phyloP scores from a whole-genome alignment of 2,888 invertebrate species.

The Temnothorax unifasciatus region DNA sequence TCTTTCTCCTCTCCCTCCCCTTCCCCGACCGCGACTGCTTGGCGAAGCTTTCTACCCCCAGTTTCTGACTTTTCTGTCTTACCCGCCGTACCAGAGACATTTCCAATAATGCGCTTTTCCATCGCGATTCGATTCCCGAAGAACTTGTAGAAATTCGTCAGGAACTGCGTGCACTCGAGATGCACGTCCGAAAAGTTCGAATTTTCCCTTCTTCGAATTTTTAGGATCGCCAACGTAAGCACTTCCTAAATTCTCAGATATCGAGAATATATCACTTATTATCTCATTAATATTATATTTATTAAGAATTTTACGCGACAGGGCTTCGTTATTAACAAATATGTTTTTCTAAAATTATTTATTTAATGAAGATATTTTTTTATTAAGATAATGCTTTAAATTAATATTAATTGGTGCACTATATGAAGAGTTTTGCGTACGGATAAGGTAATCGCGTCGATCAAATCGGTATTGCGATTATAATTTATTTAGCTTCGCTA shows the following conservation, averaged over 20 bases:
- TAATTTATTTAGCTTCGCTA: background rate
- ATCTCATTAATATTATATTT: background rate
- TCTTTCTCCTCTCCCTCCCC: conserved; percentile 22
- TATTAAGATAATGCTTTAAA: background rate
- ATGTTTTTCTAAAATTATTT: background rate
- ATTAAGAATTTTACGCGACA: background rate
- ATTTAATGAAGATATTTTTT: background rate
- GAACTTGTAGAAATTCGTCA: conserved; percentile 39
- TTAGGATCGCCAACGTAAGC: background rate
- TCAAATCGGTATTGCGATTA: background rate
- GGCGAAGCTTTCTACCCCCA: conserved; percentile 48
- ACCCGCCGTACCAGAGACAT: conserved; percentile 37
- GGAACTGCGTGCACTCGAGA: background rate
- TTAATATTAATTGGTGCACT: background rate
- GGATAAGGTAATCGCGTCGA: background rate
- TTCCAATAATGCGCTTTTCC: conserved; percentile 44
- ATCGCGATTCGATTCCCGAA: conserved; percentile 48
- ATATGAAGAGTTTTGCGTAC: background rate
- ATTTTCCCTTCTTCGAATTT: background rate
- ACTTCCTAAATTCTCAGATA: background rate
- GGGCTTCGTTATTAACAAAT: background rate
- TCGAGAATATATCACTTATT: background rate
- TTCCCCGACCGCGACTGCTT: conserved; percentile 20
- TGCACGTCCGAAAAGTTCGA: background rate
- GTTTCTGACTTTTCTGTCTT: conserved; percentile 56